Percentiles rank a stretch among this genome's conserved stretches.
These are phyloP conservation scores for Trichosurus vulpecula DNA, from an alignment of 2,797 vertebrate species.

Conservation along the genomic window DNA sequence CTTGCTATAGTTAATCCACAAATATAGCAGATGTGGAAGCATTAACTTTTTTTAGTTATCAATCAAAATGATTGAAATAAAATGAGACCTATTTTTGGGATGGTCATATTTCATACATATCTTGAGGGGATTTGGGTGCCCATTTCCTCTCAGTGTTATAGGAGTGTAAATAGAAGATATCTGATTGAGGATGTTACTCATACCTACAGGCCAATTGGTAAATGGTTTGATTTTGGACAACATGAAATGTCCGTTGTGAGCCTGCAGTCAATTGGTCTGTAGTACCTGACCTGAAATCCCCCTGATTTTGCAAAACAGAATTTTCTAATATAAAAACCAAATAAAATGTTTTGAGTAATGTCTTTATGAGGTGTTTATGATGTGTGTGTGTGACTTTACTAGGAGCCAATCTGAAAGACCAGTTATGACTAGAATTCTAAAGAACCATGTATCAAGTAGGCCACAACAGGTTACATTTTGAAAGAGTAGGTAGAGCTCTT, in stretches of 20 bases:
- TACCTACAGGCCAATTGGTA: background rate
- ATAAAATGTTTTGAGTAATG: background rate
- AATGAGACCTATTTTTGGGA: background rate
- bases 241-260: background rate
- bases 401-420: background rate
- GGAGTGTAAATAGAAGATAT: background rate
- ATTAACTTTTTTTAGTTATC: background rate
- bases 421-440: constrained; percentile 6
- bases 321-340: constrained; percentile 6
- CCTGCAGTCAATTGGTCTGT: background rate
- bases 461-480: background rate
- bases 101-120: background rate
- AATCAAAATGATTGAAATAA: background rate
- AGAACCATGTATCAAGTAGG: background rate
- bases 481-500: background rate
- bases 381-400: background rate
- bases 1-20: background rate
- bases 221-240: background rate
- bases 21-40: background rate
- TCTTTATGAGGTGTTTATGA: background rate
- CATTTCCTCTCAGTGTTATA: background rate
- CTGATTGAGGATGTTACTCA: background rate
- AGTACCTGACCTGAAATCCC: background rate
- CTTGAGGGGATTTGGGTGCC: background rate
- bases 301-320: background rate